Conservation (phyloP, 2,113 vertebrate genomes). For the Xiphorhynchus elegans region DNA sequence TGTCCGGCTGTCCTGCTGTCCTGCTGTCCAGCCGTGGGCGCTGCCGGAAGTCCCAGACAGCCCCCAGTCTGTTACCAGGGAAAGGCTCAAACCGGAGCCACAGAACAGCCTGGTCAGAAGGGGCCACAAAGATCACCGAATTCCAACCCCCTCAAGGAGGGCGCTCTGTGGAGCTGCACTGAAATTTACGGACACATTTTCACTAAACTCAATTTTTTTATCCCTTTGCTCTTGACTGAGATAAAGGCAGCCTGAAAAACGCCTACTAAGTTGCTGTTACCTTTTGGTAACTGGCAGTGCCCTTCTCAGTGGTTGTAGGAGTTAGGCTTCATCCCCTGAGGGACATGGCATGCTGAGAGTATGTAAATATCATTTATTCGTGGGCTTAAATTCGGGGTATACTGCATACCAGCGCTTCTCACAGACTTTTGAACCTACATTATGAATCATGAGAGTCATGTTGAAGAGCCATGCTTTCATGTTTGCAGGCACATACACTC, state of each 20-base stretch:
- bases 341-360: neutral
- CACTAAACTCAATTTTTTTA: neutral
- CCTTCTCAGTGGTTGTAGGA: neutral
- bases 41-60: neutral
- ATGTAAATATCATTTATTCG: neutral
- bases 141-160: neutral
- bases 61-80: neutral
- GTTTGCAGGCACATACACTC: accelerated
- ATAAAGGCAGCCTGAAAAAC: neutral
- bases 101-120: neutral
- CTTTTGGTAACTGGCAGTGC: neutral
- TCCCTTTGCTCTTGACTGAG: neutral
- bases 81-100: neutral
- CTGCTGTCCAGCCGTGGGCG: too few species aligned
- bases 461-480: accelerated
- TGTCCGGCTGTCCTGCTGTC: too few species aligned
- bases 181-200: accelerated
- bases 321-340: neutral
- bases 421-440: neutral
- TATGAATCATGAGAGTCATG: neutral
- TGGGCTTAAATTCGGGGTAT: neutral
- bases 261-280: neutral
- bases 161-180: neutral
- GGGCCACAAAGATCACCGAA: neutral
- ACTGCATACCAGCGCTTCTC: neutral